Evolutionary conservation across 2,888 invertebrate genomes (phyloP).

Genomic region (Tipula vernalis): DNA sequence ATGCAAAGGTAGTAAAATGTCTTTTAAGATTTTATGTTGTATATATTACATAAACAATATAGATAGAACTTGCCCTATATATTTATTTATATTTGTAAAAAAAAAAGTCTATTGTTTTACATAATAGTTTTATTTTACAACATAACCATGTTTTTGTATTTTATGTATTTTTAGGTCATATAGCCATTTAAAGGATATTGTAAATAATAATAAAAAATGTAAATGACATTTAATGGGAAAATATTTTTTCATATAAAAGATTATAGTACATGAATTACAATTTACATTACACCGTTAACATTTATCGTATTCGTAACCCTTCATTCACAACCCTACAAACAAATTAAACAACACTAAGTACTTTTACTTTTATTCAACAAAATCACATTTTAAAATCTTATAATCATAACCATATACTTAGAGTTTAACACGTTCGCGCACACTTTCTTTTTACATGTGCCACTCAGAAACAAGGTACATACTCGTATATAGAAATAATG

Average conservation of each 20-base stretch:
- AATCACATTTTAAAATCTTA: not conserved
- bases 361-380: not conserved
- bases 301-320: not conserved
- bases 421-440: no score
- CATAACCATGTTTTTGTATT: not conserved
- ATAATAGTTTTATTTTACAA: not conserved
- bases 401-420: no score
- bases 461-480: no score
- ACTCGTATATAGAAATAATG: no score
- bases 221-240: not conserved
- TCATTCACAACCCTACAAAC: not conserved
- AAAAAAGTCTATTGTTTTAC: not conserved
- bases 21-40: not conserved
- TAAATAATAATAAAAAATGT: not conserved
- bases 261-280: not conserved
- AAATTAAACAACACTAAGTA: not conserved
- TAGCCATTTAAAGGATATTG: not conserved
- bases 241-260: not conserved
- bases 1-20: not conserved
- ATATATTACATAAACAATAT: not conserved
- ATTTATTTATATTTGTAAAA: not conserved
- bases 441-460: no score
- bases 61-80: not conserved
- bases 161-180: not conserved
- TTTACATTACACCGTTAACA: not conserved